Base-by-base conservation (phyloP, 2,113 vertebrate species). In the Steatornis caripensis region DNA sequence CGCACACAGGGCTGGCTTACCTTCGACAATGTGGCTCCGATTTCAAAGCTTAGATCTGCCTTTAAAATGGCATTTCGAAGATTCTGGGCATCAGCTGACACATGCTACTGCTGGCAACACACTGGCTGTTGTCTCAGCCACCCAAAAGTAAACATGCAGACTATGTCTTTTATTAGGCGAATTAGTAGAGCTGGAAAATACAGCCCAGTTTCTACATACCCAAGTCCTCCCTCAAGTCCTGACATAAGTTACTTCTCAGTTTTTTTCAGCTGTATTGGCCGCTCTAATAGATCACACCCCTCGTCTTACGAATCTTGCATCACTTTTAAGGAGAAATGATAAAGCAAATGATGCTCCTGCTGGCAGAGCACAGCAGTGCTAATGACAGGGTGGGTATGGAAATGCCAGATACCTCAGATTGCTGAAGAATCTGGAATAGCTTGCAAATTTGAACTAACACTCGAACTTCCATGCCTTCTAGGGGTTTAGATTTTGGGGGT, bases 221-320 rank as follows among this genome's bases (percentile, higher is more conserved):
- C 48, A 65, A 84, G 12, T 26, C 20, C 39, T 66, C 19, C 29
- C 39, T 85, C 39, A 43, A 83, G 49, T 76, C 29, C 20, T 77
- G 51, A 41, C 0, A 0, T 45, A 15, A 72, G 22, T 17, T 70
- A 37, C 29, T 80, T 80, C 51, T 57, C 1, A 0, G n/a, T 1
- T 51, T 57, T 65, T 72, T 77, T 53, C 70, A 49, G 21, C 55
- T 58, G 14, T 66, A n/a, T 84, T 36, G 64, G 34, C 34, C 62
- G 29, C 9, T 68, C 43, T 81, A 70, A 64, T 76, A 90, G 69
- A 54, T 81, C 46, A 24, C 19, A 51, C 18, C 16, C 8, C 3
- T 14, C 18, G 87, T 78, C n/a, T 54, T 46, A 26, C 37, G 78
- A 75, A 84, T 7, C 32, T 77, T 66, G n/a, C 32, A 54, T 36